Conservation (phyloP, 1,140 invertebrate species). For the Papilio helenus region DNA sequence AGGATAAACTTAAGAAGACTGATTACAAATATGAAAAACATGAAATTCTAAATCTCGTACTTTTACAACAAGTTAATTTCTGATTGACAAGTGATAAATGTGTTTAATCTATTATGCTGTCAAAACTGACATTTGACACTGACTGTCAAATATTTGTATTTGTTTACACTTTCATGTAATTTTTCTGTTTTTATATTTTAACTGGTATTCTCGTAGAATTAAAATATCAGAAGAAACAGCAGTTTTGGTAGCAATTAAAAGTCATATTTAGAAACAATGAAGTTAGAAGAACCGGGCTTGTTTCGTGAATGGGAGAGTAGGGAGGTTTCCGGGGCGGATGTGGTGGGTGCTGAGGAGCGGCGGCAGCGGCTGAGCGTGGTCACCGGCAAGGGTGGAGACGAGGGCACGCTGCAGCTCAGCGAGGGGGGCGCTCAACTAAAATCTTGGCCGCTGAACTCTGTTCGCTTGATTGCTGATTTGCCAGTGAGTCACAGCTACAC, state of each 20-base stretch:
- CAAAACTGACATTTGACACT: background rate
- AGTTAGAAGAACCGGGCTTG: conserved; percentile 44
- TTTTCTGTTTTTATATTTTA: conserved; percentile 10
- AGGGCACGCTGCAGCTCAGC: conserved; percentile 96
- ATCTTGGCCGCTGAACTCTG: conserved; percentile 48
- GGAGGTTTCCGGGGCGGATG: conserved; percentile 86
- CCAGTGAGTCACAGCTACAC: conserved; percentile 35
- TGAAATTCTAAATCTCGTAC: no score
- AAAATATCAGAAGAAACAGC: background rate
- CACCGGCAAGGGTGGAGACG: conserved; percentile 93
- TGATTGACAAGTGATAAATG: background rate
- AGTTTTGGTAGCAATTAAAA: background rate
- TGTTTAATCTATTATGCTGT: background rate
- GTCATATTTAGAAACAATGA: conserved; percentile 42
- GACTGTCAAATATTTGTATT: background rate
- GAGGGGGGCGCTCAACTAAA: conserved; percentile 96
- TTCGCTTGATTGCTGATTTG: conserved; percentile 46
- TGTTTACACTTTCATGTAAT: background rate
- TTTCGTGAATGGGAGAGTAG: conserved; percentile 43
- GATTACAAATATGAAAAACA: no score
- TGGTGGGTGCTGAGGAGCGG: conserved; percentile 88
- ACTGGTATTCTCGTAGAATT: background rate
- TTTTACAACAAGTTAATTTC: no score
- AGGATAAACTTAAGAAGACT: no score
- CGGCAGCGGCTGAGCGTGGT: conserved; percentile 83